Evolutionary conservation across 2,888 invertebrate species (phyloP).

Genomic region (Drosophila pseudotakahashii): DNA sequence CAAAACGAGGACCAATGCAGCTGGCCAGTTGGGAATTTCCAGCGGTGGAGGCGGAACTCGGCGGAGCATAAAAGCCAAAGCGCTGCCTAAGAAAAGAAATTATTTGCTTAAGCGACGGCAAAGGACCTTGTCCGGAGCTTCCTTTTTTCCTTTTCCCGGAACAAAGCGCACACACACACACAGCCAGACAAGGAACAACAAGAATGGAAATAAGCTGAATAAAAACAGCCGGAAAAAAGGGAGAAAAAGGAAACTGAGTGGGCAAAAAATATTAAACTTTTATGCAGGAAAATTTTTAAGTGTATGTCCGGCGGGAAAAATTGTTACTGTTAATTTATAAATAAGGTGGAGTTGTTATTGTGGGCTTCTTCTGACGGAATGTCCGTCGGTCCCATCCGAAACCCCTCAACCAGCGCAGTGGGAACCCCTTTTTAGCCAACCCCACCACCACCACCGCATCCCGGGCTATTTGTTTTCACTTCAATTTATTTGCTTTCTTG

Average conservation of each 20-base stretch:
- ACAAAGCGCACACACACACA: constrained; percentile 31
- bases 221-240: constrained; percentile 11
- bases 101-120: constrained; percentile 75
- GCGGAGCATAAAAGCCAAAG: constrained; percentile 62
- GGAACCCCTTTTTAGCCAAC: constrained; percentile 1
- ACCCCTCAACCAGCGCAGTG: background rate
- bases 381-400: constrained; percentile 13
- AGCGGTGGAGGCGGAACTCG: constrained; percentile 28
- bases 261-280: constrained; percentile 63
- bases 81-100: constrained; percentile 69
- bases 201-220: constrained; percentile 24
- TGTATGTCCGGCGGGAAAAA: constrained; percentile 75
- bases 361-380: constrained; percentile 48
- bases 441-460: background rate
- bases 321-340: constrained; percentile 77
- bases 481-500: constrained; percentile 69
- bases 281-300: constrained; percentile 69
- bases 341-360: constrained; percentile 64
- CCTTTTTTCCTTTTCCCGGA: constrained; percentile 54
- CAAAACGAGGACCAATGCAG: constrained; percentile 29
- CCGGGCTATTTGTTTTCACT: constrained; percentile 70
- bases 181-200: constrained; percentile 28
- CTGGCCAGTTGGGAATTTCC: constrained; percentile 24
- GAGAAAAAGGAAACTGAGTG: constrained; percentile 16
- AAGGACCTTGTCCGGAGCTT: constrained; percentile 61